Percentiles rank a stretch among this genome's conserved stretches.
phyloP scores from a whole-genome alignment of 2,888 invertebrate species.

The Drosophila emarginata region DNA sequence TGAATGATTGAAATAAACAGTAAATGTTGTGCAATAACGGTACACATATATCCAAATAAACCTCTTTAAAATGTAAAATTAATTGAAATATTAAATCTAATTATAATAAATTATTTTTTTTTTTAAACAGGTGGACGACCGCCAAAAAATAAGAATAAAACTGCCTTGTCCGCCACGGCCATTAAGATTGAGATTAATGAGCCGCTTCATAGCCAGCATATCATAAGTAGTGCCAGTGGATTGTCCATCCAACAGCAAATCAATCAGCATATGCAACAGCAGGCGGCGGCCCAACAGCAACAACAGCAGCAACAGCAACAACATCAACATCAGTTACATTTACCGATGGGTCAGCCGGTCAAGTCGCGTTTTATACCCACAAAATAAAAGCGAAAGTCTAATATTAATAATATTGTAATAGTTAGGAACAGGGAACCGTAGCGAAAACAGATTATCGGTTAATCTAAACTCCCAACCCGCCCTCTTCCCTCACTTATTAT shows the following conservation, averaged over 20 bases:
- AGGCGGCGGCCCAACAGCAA: slow-evolving; percentile 63
- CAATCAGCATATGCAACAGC: slow-evolving; percentile 79
- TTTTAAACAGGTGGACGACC: slow-evolving; percentile 81
- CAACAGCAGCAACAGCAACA: slow-evolving; percentile 71
- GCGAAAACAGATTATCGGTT: neutral
- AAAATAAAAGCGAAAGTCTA: slow-evolving; percentile 62
- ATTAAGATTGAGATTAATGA: slow-evolving; percentile 81
- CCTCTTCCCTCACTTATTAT: too few relatives aligned
- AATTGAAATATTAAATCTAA: too few relatives aligned
- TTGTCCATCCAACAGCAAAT: slow-evolving; percentile 80
- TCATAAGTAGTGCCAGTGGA: slow-evolving; percentile 80
- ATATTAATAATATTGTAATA: slow-evolving; percentile 2
- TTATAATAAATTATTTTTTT: neutral
- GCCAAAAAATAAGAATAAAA: slow-evolving; percentile 80
- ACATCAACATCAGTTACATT: slow-evolving; percentile 72
- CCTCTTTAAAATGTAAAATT: too few relatives aligned
- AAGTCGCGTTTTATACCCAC: slow-evolving; percentile 81
- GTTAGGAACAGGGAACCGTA: slow-evolving; percentile 7
- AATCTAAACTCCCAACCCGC: neutral
- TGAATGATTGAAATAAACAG: too few relatives aligned
- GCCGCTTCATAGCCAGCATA: slow-evolving; percentile 79
- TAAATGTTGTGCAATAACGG: too few relatives aligned
- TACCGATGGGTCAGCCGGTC: slow-evolving; percentile 76
- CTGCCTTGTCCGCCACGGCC: slow-evolving; percentile 71
- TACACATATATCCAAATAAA: too few relatives aligned